Base-by-base conservation (phyloP, 2,797 vertebrate species). In the Gallinago stenura region DNA sequence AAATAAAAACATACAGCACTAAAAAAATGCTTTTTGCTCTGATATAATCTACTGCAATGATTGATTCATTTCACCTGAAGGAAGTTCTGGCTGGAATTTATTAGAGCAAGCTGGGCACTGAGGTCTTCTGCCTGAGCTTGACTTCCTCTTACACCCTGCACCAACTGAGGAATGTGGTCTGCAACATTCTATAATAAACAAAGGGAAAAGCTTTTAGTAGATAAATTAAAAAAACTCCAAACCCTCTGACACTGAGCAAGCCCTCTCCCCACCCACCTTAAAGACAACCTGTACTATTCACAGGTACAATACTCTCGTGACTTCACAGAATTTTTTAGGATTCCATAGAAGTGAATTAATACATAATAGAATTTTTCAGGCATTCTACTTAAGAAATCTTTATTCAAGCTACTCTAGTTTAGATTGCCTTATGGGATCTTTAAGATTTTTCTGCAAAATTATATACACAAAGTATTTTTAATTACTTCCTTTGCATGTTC, bases 71-170 rank as follows among this genome's bases (percentile, higher is more conserved):
- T 94, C 93, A 98, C 99, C 99, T 99, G 99, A 81, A 99, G 98
- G 96, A 99, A 99, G 98, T 98, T 99, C 96, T 99, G 99, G 96
- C 99, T 99, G 97, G 99, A 99, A 97, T 99, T 99, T 96, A 99
- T 99, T 87, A 99, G 98, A 45, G 99, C 97, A 45, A 99, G 99
- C 94, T 99, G 99, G 50, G 99, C 99, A 35, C 99, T 99, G 50
- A 99, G 98, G 96, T 99, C 99, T 96, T 99, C 99, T 1, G 99
- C 98, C 94, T 99, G 99, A 45, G 99, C 98, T 96, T 99, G 99
- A 97, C 99, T 99, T 83, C 99, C 99, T 94, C 99, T 98, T 95
- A 99, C 99, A 4, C 99, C 99, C 95, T 99, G 99, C 51, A 99
- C 99, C 95, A 99, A 84, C 94, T 99, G 99, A 80, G 99, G 99